phyloP scores from a whole-genome alignment of 2,888 invertebrate genomes.

The Tetranychus piercei region DNA sequence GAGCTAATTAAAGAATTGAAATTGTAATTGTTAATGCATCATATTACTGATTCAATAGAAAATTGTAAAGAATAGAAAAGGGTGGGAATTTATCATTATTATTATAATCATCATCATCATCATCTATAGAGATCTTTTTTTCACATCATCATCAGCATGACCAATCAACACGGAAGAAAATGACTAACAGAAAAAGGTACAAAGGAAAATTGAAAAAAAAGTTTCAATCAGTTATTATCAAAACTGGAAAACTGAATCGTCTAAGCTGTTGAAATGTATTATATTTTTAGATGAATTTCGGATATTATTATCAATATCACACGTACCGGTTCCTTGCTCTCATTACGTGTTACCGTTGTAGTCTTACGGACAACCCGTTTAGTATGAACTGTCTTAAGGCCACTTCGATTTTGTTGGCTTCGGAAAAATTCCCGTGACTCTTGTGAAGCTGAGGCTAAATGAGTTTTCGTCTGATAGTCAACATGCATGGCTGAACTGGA shows the following conservation, averaged over 20 bases:
- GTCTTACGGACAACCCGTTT: constrained; percentile 70
- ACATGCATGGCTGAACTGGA: constrained; percentile 38
- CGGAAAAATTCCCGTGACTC: constrained; percentile 49
- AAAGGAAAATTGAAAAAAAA: neutral
- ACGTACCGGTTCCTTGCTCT: constrained; percentile 39
- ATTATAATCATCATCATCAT: neutral
- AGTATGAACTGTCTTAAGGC: constrained; percentile 57
- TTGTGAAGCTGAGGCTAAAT: constrained; percentile 28
- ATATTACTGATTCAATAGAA: neutral
- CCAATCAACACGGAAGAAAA: neutral
- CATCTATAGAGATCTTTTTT: neutral
- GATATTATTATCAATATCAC: neutral
- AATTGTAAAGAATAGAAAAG: neutral
- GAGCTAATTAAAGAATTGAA: no score
- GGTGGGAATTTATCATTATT: neutral
- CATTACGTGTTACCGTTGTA: constrained; percentile 66
- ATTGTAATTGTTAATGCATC: neutral
- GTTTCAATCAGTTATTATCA: no score
- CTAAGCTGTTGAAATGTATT: no score
- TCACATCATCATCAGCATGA: neutral
- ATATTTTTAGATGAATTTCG: no score
- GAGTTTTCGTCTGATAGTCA: constrained; percentile 24
- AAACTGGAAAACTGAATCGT: no score
- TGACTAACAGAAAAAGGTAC: neutral
- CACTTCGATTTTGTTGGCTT: constrained; percentile 48